Conservation (phyloP, 2,797 vertebrate species). For the Crenichthys baileyi region DNA sequence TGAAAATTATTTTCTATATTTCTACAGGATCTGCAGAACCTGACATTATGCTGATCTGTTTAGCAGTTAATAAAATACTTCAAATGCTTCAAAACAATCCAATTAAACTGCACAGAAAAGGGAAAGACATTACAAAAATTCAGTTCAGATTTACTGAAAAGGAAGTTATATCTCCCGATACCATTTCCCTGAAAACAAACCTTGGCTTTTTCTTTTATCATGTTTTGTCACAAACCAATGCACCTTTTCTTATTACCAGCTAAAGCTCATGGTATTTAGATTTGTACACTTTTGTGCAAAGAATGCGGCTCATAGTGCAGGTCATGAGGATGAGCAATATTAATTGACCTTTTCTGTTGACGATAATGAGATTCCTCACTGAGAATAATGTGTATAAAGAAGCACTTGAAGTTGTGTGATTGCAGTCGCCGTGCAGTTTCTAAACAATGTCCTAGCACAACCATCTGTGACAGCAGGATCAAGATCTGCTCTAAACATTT, state of each 20-base stretch:
- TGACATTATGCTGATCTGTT: neutral
- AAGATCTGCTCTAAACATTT: conserved; percentile 4
- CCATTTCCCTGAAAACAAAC: neutral
- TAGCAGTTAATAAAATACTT: neutral
- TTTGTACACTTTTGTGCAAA: conserved; percentile 13
- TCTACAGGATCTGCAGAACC: neutral
- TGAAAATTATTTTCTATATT: neutral
- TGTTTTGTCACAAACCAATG: neutral
- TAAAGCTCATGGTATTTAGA: neutral
- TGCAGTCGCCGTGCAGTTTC: conserved; percentile 21
- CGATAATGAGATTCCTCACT: conserved; percentile 23
- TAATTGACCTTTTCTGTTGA: conserved; percentile 31
- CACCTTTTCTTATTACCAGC: neutral
- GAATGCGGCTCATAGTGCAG: neutral
- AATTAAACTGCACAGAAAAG: neutral
- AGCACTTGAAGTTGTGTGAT: neutral
- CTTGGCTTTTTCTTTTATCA: neutral
- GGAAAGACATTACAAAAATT: neutral
- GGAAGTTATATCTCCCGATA: neutral
- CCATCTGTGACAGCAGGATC: neutral
- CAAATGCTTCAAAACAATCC: neutral
- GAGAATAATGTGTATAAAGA: neutral
- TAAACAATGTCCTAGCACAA: conserved; percentile 35
- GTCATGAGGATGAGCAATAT: conserved; percentile 15
- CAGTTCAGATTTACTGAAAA: neutral